Base-by-base conservation (phyloP, 1,140 invertebrate species). In the Trachymyrmex cornetzi region DNA sequence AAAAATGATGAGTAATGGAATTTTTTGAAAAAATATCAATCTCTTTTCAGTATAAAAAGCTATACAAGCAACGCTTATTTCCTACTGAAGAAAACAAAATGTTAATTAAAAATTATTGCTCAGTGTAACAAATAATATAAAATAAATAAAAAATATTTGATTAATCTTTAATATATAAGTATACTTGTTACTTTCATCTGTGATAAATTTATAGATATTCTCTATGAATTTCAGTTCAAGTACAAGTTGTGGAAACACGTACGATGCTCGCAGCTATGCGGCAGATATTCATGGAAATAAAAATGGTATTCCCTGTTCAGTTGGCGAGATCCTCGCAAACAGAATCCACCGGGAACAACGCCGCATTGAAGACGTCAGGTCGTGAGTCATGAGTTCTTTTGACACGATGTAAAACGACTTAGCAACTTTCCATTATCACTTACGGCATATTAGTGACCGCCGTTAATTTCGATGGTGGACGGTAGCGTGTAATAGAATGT, bases 401-500 rank as follows among this genome's bases (percentile, higher is more conserved):
- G n/a, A 44, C 48, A 16, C 64, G 48, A 48, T 22, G 24, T 38
- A 19, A 27, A 48, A 22, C 77, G 19, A 59, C 55, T 61, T 16
- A 48, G 38, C 55, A 44, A 38, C n/a, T 27, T 48, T 67, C 77
- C 48, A 67, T 67, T 69, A 38, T 80, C 80, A 74, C 63, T 81
- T 63, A 34, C 3, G 22, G 30, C 22, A 24, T 16, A 24, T 75
- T 75, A 53, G 24, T 24, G 38, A 27, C 6, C 38, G 27, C 14
- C 55, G 57, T 84, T 84, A 84, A 84, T 84, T 75, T 24, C 24
- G 69, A 74, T 57, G 44, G 55, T 24, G 55, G 38, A 27, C 80
- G n/a, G 80, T 84, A 84, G 80, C 80, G 14, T 34, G 24, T 84
- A 84, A 84, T 84, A 84, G 80, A 84, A 84, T 82, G 67, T 84